phyloP scores from a whole-genome alignment of 2,888 invertebrate species.

The Conus canariensis region DNA sequence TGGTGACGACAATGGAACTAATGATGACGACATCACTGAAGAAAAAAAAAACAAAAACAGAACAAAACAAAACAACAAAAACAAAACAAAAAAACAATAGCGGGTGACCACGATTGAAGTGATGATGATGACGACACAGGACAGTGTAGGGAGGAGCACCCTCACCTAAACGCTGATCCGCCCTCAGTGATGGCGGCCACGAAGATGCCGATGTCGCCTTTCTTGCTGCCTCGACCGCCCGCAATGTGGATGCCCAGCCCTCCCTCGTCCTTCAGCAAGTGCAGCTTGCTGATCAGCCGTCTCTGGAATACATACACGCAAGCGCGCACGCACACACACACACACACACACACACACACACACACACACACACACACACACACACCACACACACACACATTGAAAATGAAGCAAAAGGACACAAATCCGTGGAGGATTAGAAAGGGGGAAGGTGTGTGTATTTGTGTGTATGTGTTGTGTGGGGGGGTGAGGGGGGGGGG shows the following conservation, averaged over 20 bases:
- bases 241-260: conserved; percentile 73
- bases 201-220: conserved; percentile 74
- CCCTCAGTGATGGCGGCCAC: conserved; percentile 70
- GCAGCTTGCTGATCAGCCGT: conserved; percentile 67
- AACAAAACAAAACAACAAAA: too few species aligned
- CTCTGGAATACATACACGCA: conserved; percentile 58
- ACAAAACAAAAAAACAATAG: too few species aligned
- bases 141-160: too few species aligned
- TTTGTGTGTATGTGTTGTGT: background rate
- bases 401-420: too few species aligned
- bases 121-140: conserved; percentile 20
- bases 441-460: too few species aligned
- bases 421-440: too few species aligned
- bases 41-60: too few species aligned
- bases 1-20: too few species aligned
- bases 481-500: background rate
- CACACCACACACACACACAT: background rate
- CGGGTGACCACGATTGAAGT: too few species aligned
- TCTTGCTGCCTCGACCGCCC: conserved; percentile 71
- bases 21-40: too few species aligned
- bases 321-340: background rate
- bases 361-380: background rate
- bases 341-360: background rate
- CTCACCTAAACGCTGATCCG: conserved; percentile 69
- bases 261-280: conserved; percentile 69